Conservation (phyloP, 2,113 vertebrate species). For the Actenoides hombroni region DNA sequence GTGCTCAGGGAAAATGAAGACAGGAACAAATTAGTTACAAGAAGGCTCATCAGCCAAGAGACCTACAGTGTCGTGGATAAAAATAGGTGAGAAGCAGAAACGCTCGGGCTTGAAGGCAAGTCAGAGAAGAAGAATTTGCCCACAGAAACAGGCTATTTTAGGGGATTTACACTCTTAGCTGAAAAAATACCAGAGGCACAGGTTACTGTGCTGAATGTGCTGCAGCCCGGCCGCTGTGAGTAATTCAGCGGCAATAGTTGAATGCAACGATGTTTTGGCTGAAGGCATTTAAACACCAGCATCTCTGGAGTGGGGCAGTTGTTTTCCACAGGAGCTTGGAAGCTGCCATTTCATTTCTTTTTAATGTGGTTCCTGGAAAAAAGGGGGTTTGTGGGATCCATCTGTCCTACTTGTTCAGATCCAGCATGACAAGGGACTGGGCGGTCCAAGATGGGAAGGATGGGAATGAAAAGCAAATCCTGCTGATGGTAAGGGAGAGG, state of each 20-base stretch:
- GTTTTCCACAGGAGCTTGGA: not conserved
- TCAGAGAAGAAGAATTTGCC: constrained; percentile 54
- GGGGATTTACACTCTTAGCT: constrained; percentile 41
- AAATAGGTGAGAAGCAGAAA: constrained; percentile 55
- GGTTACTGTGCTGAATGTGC: not conserved
- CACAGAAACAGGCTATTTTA: constrained; percentile 54
- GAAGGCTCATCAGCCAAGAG: constrained; percentile 54
- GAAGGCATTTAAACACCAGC: not conserved
- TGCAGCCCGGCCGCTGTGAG: not conserved
- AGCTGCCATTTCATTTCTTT: not conserved
- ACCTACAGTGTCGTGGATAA: constrained; percentile 52
- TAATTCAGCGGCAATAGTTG: not conserved
- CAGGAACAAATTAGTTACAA: constrained; percentile 5
- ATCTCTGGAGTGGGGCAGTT: not conserved
- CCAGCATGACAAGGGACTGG: fast-evolving
- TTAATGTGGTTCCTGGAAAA: not conserved
- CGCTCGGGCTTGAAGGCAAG: not conserved
- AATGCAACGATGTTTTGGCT: not conserved
- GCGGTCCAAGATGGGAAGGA: not conserved
- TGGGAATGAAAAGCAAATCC: not conserved
- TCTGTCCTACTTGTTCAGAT: not conserved
- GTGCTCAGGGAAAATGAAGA: not conserved
- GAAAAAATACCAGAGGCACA: constrained; percentile 1
- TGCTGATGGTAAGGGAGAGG: not conserved
- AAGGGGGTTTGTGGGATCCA: not conserved